Percentiles rank a stretch among this genome's conserved stretches.
Conservation (phyloP, 1,140 invertebrate genomes). For the Drosophila repleta region DNA sequence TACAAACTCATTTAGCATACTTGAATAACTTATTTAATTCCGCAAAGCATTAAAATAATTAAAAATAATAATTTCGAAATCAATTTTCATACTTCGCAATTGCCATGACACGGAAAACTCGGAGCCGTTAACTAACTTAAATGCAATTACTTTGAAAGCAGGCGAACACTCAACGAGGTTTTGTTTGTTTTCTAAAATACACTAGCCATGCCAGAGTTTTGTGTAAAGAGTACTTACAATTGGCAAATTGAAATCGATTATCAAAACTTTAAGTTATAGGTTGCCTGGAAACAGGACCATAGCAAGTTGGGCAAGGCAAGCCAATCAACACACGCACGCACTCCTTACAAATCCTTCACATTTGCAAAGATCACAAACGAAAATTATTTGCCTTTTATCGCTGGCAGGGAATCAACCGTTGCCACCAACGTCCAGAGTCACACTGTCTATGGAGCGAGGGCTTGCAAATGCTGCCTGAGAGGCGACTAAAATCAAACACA, state of each 20-base stretch:
- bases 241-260: constrained; percentile 37
- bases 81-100: constrained; percentile 14
- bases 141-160: constrained; percentile 29
- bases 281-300: constrained; percentile 29
- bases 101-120: constrained; percentile 12
- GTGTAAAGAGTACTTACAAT: neutral
- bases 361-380: constrained; percentile 6
- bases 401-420: constrained; percentile 41
- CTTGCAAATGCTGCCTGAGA: constrained; percentile 2
- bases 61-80: constrained; percentile 18
- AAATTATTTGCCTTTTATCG: neutral
- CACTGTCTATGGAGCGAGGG: constrained; percentile 35
- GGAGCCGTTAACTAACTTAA: neutral
- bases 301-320: constrained; percentile 1
- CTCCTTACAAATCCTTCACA: constrained; percentile 7
- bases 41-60: constrained; percentile 22
- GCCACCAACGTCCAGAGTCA: constrained; percentile 42
- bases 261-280: constrained; percentile 24
- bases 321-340: neutral
- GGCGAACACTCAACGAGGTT: neutral
- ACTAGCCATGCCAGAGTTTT: neutral
- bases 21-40: neutral
- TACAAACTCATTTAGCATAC: neutral
- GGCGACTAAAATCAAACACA: neutral
- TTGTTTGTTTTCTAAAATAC: neutral